Base-by-base conservation (phyloP, 2,113 vertebrate genomes). In the Salvator merianae region DNA sequence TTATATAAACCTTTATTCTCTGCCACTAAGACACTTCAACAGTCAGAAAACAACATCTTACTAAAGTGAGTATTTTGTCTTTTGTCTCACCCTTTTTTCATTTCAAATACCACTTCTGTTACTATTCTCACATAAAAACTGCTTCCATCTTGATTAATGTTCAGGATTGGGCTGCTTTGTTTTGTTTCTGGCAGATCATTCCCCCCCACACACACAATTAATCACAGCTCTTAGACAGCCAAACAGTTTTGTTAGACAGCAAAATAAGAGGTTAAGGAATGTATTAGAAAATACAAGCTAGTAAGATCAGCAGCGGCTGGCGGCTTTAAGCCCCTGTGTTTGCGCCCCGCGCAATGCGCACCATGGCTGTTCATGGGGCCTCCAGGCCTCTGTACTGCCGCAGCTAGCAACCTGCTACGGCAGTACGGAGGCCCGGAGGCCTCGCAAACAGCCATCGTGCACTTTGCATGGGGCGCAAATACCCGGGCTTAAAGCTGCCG, bases 171-270 rank as follows among this genome's bases (percentile, higher is more conserved):
- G 13, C 16, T 69, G 68, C 32, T 43, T 73, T 63, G 1, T 47
- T 50, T n/a, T 24, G 7, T 4, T 1, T 68, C 72, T 72, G 3
- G 40, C 26, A 72, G 83, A 1, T 40, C 69, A 50, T 81, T 77
- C 85, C 88, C 40, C 86, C 88, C 43, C 88, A 24, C 77, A n/a
- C n/a, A n/a, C n/a, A n/a, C n/a, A n/a, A n/a, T n/a, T 22, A 81
- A 79, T 66, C 55, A 13, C 0, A 71, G 71, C 38, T 80, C 0
- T 82, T 86, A 24, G 0, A 83, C 77, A 78, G 86, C 70, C 0
- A 0, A 1, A 65, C 34, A 43, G 1, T 68, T 76, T 76, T 80
- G 34, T 66, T 2, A 30, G 88, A 84, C 40, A 87, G 79, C 43
- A 75, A 76, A 87, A 38, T 3, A 85, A 1, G 0, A 36, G 47